These are phyloP conservation scores for Pygoscelis adeliae DNA, from an alignment of 2,113 vertebrate genomes.

Conservation along the genomic window DNA sequence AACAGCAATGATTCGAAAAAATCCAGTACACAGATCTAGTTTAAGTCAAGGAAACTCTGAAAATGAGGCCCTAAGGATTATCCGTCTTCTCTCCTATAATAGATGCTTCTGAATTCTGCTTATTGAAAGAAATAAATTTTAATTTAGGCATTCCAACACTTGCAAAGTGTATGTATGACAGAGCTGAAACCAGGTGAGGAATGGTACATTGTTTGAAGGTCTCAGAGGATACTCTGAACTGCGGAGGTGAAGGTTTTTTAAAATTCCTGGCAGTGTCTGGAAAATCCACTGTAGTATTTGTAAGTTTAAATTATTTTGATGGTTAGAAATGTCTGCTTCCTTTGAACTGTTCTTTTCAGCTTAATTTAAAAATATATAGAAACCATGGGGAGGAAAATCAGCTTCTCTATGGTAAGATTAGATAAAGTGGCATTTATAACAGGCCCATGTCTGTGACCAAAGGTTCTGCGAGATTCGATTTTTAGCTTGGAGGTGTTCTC, in stretches of 20 bases:
- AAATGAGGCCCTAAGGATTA: neutral
- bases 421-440: conserved; percentile 13
- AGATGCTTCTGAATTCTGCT: neutral
- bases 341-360: conserved; percentile 46
- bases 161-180: neutral
- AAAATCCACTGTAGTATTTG: conserved; percentile 11
- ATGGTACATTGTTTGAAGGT: neutral
- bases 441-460: neutral
- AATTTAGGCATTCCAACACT: neutral
- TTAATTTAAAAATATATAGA: conserved; percentile 35
- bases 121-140: conserved; percentile 25
- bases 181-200: neutral
- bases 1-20: neutral
- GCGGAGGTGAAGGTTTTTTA: neutral
- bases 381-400: neutral
- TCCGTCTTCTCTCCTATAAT: neutral
- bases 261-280: neutral
- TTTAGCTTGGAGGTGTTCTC: neutral
- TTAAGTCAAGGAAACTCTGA: neutral
- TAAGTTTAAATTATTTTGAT: conserved; percentile 42
- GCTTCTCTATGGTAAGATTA: conserved; percentile 13
- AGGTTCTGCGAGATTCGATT: neutral
- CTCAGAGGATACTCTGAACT: neutral
- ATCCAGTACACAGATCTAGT: neutral
- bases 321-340: neutral